Base-by-base conservation (phyloP, 2,113 vertebrate species). In the Vombatus ursinus region DNA sequence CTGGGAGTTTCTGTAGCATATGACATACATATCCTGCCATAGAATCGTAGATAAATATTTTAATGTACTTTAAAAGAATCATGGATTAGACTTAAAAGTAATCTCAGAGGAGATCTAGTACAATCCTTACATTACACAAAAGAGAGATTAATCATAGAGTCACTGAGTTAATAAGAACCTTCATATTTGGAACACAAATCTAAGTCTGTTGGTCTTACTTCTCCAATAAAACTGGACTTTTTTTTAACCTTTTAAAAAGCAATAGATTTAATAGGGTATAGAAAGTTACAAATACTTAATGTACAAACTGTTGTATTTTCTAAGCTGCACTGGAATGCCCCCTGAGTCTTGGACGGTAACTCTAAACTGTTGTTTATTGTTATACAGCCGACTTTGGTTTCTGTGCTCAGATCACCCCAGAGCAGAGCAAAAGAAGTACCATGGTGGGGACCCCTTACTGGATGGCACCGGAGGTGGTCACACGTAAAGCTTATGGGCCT, bases 391-490 rank as follows among this genome's bases (percentile, higher is more conserved):
- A 99, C 98, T 99, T 99, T 97, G 99, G 99, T 95, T 99, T 99
- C 98, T 99, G 99, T 95, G 99, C 99, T 94, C 99, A 99, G 98
- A 99, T 99, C 98, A 99, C 99, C 95, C 99, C 99, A 3, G 99
- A 99, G 97, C 99, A 99, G 98, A 99, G 99, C 98, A 99, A 99
- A 96, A 99, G 99, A 96, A 99, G 99, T 98, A 99, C 99, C 95
- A 99, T 99, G 99, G 99, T 99, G 57, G 99, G 99, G 8, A 99
- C 99, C 0, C 99, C 99, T 0, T 99, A 99, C 98, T 99, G 99
- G 99, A 99, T 99, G 99, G 99, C 99, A 91, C 99, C 99, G 0
- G 99, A 99, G 96, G 99, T 99, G 92, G 99, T 99, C 90, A 99
- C 99, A 77, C 98, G 99, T 68, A 99, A 99, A 98, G 99, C 99